phyloP scores from a whole-genome alignment of 2,113 vertebrate species.

The Nycticorax nycticorax region DNA sequence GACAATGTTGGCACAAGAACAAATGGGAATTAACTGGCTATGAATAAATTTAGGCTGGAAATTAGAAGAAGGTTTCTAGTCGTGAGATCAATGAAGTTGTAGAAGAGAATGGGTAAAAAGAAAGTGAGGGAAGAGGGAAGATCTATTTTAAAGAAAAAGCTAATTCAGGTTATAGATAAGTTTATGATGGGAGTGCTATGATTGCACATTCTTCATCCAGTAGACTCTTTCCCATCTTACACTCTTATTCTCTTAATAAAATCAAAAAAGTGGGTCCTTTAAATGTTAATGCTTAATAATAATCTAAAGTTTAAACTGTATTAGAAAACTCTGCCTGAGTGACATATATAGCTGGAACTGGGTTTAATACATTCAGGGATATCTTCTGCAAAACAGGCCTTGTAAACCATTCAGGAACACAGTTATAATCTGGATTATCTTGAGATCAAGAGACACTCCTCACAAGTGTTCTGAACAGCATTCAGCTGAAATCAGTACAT shows the following conservation, averaged over 20 bases:
- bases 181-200: neutral
- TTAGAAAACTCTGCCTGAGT: neutral
- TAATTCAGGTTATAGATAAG: neutral
- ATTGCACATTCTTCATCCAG: neutral
- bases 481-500: neutral
- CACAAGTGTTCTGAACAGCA: neutral
- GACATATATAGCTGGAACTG: neutral
- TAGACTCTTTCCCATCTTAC: neutral
- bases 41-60: conserved; percentile 5
- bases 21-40: neutral
- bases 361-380: neutral
- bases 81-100: neutral
- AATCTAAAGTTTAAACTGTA: neutral
- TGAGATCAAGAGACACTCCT: neutral
- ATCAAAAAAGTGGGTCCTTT: rapidly evolving
- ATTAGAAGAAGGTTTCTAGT: neutral
- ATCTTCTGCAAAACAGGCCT: neutral
- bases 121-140: neutral
- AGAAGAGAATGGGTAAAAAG: neutral
- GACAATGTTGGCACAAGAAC: neutral
- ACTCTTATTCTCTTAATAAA: neutral
- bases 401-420: neutral
- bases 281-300: neutral
- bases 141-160: neutral
- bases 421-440: neutral